A percentile compares a stretch with the other conserved stretches of the same genome.
Conservation (phyloP, 2,113 vertebrate genomes). For the Sander lucioperca region DNA sequence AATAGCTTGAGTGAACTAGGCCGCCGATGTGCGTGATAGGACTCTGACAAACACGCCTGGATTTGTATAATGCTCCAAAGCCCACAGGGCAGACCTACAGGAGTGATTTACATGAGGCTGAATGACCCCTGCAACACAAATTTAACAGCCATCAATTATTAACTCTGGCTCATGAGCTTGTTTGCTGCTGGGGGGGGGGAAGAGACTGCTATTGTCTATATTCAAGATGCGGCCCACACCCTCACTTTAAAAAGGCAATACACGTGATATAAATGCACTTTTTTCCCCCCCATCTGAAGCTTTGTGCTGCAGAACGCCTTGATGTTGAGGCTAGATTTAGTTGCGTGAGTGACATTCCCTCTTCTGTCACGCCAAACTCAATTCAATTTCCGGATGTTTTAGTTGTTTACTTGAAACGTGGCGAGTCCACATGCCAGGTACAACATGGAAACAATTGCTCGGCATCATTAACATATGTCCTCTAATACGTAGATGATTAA, state of each 20-base stretch:
- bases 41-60: slow-evolving; percentile 5
- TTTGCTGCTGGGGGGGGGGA: background rate
- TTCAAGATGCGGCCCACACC: slow-evolving; percentile 11
- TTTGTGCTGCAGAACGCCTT: background rate
- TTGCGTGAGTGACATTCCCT: background rate
- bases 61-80: slow-evolving; percentile 5
- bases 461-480: background rate
- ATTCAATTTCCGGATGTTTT: background rate
- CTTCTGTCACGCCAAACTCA: background rate
- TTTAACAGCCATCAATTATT: slow-evolving; percentile 64
- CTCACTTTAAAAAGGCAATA: slow-evolving; percentile 2
- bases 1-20: background rate
- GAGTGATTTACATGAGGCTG: slow-evolving; percentile 43
- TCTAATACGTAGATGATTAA: background rate
- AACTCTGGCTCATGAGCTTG: slow-evolving; percentile 22
- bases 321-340: background rate
- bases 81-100: slow-evolving; percentile 18
- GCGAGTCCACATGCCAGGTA: background rate
- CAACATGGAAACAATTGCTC: background rate
- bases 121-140: slow-evolving; percentile 47
- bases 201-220: slow-evolving; percentile 27
- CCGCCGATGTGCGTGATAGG: slow-evolving; percentile 5
- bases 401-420: background rate
- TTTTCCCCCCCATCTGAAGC: background rate
- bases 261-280: background rate